Conservation (phyloP, 1,140 invertebrate species). For the Rhizoglyphus robini region DNA sequence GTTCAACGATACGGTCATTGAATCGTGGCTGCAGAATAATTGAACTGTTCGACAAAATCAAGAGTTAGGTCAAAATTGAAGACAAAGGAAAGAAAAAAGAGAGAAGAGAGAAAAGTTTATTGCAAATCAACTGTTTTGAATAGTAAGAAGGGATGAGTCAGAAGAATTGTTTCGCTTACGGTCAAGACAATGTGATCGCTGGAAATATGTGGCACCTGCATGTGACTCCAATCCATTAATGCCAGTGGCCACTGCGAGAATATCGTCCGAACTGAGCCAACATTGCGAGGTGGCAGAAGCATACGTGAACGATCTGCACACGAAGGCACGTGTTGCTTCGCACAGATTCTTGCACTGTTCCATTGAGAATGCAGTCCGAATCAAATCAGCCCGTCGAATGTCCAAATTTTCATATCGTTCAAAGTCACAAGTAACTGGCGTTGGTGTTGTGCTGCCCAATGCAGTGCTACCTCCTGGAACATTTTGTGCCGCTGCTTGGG, state of each 20-base stretch:
- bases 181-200: slow-evolving; percentile 41
- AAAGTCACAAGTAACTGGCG: slow-evolving; percentile 27
- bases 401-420: slow-evolving; percentile 27
- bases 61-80: slow-evolving; percentile 2
- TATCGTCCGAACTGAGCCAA: slow-evolving; percentile 27
- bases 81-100: background rate
- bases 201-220: slow-evolving; percentile 37
- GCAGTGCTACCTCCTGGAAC: background rate
- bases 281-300: slow-evolving; percentile 22
- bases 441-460: slow-evolving; percentile 30
- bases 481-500: background rate
- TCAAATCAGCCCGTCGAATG: slow-evolving; percentile 25
- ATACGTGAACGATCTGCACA: slow-evolving; percentile 28
- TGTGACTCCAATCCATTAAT: slow-evolving; percentile 30
- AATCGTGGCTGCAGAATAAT: slow-evolving; percentile 37
- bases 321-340: slow-evolving; percentile 26
- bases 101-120: background rate
- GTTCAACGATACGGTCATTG: slow-evolving; percentile 37
- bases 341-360: slow-evolving; percentile 27
- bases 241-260: slow-evolving; percentile 21
- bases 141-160: background rate
- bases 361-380: slow-evolving; percentile 21
- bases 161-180: slow-evolving; percentile 17
- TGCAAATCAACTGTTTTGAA: slow-evolving; percentile 6
- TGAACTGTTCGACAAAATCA: slow-evolving; percentile 34